These are phyloP conservation scores for Taurulus bubalis DNA, from an alignment of 2,113 vertebrate species.

Conservation along the genomic window DNA sequence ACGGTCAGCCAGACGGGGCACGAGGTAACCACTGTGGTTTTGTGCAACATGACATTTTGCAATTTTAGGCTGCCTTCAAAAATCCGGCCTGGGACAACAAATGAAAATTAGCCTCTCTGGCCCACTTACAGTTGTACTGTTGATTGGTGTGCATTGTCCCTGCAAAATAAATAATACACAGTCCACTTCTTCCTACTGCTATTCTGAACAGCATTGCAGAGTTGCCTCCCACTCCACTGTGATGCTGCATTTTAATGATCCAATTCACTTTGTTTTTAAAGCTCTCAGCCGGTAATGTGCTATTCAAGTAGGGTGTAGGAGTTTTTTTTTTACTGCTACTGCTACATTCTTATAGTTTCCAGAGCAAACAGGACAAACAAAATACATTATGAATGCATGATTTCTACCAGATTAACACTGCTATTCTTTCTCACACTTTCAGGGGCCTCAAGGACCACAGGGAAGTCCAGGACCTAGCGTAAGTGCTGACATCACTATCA, in stretches of 20 bases:
- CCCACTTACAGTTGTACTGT: too few species aligned
- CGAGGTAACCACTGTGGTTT: slow-evolving; percentile 21
- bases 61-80: too few species aligned
- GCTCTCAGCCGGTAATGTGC: background rate
- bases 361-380: background rate
- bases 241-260: background rate
- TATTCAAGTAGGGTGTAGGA: background rate
- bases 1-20: slow-evolving; percentile 49
- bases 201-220: background rate
- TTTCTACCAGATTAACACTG: background rate
- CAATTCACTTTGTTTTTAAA: background rate
- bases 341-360: background rate
- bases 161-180: background rate
- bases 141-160: too few species aligned
- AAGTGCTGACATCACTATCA: slow-evolving; percentile 71
- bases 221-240: too few species aligned
- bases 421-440: slow-evolving; percentile 47
- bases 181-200: background rate
- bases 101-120: too few species aligned
- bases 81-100: too few species aligned
- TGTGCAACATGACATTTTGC: too few species aligned
- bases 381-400: background rate
- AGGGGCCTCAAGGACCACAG: slow-evolving; percentile 93
- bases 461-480: slow-evolving; percentile 92
- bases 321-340: background rate